Evolutionary conservation across 2,888 invertebrate genomes (phyloP).

Genomic region (Fissipunctia ypsillon): DNA sequence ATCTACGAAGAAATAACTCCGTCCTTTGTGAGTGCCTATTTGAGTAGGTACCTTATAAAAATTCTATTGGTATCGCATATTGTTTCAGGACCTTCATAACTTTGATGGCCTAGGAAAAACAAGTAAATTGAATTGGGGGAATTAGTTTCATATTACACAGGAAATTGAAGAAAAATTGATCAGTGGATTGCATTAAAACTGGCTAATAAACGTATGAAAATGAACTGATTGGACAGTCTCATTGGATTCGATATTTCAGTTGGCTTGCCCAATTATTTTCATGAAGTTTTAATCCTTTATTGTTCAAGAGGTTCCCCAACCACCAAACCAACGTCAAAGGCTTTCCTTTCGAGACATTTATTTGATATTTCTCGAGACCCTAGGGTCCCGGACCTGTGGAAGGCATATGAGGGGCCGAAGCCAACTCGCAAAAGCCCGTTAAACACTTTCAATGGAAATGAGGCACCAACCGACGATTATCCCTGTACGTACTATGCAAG

Average conservation of each 20-base stretch:
- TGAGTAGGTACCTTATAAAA: slow-evolving; percentile 51
- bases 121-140: slow-evolving; percentile 7
- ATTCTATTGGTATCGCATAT: slow-evolving; percentile 47
- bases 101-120: slow-evolving; percentile 18
- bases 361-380: too few relatives aligned
- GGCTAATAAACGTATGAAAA: neutral
- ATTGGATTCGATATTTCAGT: neutral
- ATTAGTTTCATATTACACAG: slow-evolving; percentile 1
- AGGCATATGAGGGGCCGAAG: too few relatives aligned
- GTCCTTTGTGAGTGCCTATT: slow-evolving; percentile 39
- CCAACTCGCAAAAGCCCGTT: too few relatives aligned
- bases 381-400: too few relatives aligned
- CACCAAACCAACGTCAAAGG: too few relatives aligned
- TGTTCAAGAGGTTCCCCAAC: too few relatives aligned
- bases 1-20: slow-evolving; percentile 56
- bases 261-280: neutral
- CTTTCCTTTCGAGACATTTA: neutral
- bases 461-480: too few relatives aligned
- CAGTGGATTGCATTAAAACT: neutral
- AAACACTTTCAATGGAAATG: too few relatives aligned
- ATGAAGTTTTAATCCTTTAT: slow-evolving; percentile 3
- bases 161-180: neutral
- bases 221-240: neutral
- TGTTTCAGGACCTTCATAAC: slow-evolving; percentile 41
- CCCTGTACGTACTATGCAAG: too few relatives aligned